phyloP scores from a whole-genome alignment of 2,113 vertebrate genomes.

The Chionis minor region DNA sequence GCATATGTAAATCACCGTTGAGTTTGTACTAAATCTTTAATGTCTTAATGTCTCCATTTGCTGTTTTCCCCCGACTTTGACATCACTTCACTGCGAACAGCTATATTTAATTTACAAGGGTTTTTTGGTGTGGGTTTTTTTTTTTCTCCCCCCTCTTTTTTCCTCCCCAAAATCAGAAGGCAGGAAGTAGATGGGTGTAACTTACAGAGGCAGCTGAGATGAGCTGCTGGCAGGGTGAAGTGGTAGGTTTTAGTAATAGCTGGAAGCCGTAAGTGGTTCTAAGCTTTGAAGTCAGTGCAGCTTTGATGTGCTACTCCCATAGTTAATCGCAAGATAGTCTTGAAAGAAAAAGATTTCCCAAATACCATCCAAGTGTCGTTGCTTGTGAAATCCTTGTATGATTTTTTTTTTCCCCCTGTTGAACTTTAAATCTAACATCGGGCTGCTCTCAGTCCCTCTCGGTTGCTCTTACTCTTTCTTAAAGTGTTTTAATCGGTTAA shows the following conservation, averaged over 20 bases:
- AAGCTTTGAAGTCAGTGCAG: slow-evolving; percentile 78
- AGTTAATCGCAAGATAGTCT: slow-evolving; percentile 71
- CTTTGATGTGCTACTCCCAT: slow-evolving; percentile 78
- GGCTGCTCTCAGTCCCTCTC: not conserved
- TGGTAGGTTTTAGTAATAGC: slow-evolving; percentile 71
- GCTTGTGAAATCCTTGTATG: slow-evolving; percentile 59
- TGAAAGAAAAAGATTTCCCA: slow-evolving; percentile 72
- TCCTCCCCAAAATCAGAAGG: not conserved
- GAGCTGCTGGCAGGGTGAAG: slow-evolving; percentile 62
- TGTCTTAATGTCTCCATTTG: slow-evolving; percentile 20
- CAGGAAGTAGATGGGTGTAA: slow-evolving; percentile 53
- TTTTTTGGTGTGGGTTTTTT: not conserved
- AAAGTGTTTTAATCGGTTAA: slow-evolving; percentile 37
- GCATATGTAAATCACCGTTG: not conserved
- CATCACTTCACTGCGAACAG: not conserved
- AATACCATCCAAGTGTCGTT: slow-evolving; percentile 59
- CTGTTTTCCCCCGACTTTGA: not conserved
- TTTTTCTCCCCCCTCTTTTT: not conserved
- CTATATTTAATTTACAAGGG: slow-evolving; percentile 50
- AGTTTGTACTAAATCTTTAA: slow-evolving; percentile 16
- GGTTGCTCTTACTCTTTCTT: not conserved
- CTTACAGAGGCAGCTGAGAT: slow-evolving; percentile 50
- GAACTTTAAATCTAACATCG: slow-evolving; percentile 40
- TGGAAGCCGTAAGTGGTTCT: slow-evolving; percentile 69
- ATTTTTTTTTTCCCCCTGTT: not conserved